Evolutionary conservation across 2,888 invertebrate genomes (phyloP).

Genomic region (Troides aeacus): DNA sequence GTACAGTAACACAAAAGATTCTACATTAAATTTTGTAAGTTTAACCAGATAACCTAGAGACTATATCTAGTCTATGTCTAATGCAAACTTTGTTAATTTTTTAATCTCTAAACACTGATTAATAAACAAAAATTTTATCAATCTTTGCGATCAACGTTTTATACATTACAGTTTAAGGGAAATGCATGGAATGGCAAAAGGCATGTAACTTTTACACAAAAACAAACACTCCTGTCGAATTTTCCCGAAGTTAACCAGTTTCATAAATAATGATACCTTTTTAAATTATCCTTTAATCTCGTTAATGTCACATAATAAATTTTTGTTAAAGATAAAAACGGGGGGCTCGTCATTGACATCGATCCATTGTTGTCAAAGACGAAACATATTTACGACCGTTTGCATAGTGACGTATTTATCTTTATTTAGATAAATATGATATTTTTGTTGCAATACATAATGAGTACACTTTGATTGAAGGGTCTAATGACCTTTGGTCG

Average conservation of each 20-base stretch:
- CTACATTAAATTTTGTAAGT: too few relatives aligned
- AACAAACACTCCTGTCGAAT: not conserved
- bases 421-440: conserved; percentile 33
- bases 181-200: too few relatives aligned
- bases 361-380: conserved; percentile 58
- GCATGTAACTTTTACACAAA: too few relatives aligned
- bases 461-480: conserved; percentile 34
- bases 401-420: conserved; percentile 62
- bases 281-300: conserved; percentile 10
- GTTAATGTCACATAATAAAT: conserved; percentile 26
- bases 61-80: too few relatives aligned
- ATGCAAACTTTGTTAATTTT: too few relatives aligned
- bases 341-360: conserved; percentile 79
- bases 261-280: not conserved
- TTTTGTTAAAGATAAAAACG: conserved; percentile 48
- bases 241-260: not conserved
- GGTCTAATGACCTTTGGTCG: conserved; percentile 49
- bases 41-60: too few relatives aligned
- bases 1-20: too few relatives aligned
- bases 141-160: not conserved
- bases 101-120: too few relatives aligned
- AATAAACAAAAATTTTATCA: not conserved
- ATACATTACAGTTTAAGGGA: too few relatives aligned
- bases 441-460: conserved; percentile 41
- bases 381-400: conserved; percentile 64